Evolutionary conservation across 1,140 invertebrate species (phyloP).

Genomic region (Pachyrhynchus sulphureomaculatus): DNA sequence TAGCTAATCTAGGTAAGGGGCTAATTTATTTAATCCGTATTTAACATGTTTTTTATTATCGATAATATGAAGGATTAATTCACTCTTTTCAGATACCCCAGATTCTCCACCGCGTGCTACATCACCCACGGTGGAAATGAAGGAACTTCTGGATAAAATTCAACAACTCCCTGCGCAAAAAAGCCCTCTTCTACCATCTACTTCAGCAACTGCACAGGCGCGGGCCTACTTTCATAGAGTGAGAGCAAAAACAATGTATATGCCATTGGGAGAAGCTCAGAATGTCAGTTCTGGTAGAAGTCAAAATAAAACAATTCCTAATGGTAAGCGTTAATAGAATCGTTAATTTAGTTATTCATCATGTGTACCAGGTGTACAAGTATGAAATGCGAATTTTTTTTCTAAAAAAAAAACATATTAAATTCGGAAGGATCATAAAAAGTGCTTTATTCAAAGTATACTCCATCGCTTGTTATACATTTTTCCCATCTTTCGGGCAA

Average conservation of each 20-base stretch:
- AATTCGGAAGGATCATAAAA: too few relatives aligned
- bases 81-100: too few relatives aligned
- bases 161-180: conserved; percentile 60
- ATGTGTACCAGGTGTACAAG: too few relatives aligned
- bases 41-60: neutral
- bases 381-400: too few relatives aligned
- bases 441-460: too few relatives aligned
- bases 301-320: conserved; percentile 24
- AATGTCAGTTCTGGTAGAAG: conserved; percentile 15
- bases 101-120: conserved; percentile 76
- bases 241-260: conserved; percentile 60
- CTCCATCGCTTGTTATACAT: too few relatives aligned
- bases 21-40: neutral
- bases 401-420: too few relatives aligned
- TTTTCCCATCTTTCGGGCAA: too few relatives aligned
- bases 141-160: conserved; percentile 67
- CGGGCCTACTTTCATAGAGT: conserved; percentile 46
- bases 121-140: conserved; percentile 71
- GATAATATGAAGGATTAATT: too few relatives aligned
- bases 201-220: conserved; percentile 21
- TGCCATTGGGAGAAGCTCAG: conserved; percentile 53
- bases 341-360: too few relatives aligned
- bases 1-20: conserved; percentile 56
- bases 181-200: conserved; percentile 34
- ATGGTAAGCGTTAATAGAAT: too few relatives aligned